Conservation (phyloP, 1,140 invertebrate genomes). For the Arion vulgaris region DNA sequence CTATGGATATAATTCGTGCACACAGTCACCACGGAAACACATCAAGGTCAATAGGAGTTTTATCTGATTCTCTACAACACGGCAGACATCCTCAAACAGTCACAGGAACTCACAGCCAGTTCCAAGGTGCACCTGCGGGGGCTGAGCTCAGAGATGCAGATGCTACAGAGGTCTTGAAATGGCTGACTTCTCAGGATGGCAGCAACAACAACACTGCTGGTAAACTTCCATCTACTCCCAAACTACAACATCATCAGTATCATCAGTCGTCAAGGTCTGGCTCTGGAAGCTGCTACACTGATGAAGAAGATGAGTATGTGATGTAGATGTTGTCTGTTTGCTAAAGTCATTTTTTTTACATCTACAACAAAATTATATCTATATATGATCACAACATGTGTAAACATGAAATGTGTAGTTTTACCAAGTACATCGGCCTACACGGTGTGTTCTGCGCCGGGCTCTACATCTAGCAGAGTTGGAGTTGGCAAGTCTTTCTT, state of each 20-base stretch:
- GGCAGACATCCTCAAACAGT: neutral
- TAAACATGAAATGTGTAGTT: too few species aligned
- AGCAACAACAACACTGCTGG: neutral
- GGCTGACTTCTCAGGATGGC: conserved; percentile 4
- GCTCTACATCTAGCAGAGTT: too few species aligned
- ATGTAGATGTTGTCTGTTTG: too few species aligned
- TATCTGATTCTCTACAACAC: neutral
- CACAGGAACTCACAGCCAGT: neutral
- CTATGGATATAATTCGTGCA: conserved; percentile 33
- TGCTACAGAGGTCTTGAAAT: conserved; percentile 9
- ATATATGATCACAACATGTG: too few species aligned
- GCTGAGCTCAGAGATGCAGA: conserved; percentile 18
- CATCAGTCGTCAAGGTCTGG: conserved; percentile 27
- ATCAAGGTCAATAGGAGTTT: neutral
- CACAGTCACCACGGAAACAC: conserved; percentile 27
- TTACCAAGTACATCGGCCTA: too few species aligned
- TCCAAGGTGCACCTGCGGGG: neutral
- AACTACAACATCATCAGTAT: neutral
- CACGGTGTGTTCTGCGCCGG: too few species aligned
- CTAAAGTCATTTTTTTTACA: too few species aligned
- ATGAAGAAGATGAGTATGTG: conserved; percentile 29
- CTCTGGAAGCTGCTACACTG: conserved; percentile 19
- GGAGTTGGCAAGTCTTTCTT: too few species aligned
- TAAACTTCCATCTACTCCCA: neutral
- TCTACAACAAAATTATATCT: too few species aligned